These are phyloP conservation scores for Tipula helvola DNA, from an alignment of 2,888 invertebrate genomes.

Conservation along the genomic window DNA sequence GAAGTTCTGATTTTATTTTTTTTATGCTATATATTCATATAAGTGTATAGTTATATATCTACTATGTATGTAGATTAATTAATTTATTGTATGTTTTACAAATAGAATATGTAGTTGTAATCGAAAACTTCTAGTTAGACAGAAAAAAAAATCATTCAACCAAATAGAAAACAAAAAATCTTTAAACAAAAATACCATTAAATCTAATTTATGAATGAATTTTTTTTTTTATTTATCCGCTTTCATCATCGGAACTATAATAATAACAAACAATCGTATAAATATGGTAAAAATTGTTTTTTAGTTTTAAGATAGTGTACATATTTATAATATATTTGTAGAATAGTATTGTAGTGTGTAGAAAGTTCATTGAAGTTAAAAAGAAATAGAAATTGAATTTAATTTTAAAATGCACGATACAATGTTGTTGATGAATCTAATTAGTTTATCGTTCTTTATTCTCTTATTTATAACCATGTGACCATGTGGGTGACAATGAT, in stretches of 20 bases:
- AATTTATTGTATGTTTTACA: background rate
- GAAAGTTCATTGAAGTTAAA: background rate
- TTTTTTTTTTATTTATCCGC: background rate
- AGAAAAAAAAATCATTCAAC: background rate
- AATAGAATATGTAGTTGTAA: background rate
- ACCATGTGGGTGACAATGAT: background rate
- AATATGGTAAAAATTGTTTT: background rate
- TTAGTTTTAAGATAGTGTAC: background rate
- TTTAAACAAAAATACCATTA: constrained; percentile 6
- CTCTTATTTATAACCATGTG: background rate
- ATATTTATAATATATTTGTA: background rate
- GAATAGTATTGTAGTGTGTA: background rate
- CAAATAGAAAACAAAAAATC: background rate
- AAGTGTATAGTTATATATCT: no score
- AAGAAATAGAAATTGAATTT: background rate
- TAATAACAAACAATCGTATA: background rate
- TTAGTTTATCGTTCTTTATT: background rate
- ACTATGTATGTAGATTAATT: background rate
- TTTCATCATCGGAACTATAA: background rate
- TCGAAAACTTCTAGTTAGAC: background rate
- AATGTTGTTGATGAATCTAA: background rate
- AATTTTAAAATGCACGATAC: background rate
- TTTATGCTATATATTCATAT: no score
- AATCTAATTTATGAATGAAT: constrained; percentile 7
- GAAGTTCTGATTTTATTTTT: background rate